These are phyloP conservation scores for Euplagia quadripunctaria DNA, from an alignment of 2,888 invertebrate genomes.

Conservation along the genomic window DNA sequence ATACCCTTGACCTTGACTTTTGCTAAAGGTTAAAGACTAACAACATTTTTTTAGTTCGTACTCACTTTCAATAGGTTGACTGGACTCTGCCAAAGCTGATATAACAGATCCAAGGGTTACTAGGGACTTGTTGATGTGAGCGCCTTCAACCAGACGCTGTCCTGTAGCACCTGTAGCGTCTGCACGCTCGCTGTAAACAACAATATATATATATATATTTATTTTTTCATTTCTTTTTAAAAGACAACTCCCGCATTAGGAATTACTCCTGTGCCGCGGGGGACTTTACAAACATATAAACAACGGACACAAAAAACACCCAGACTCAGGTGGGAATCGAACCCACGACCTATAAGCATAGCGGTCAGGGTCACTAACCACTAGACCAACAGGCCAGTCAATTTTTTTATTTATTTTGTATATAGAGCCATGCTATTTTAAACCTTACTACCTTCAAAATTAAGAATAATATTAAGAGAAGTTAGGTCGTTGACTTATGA, in stretches of 20 bases:
- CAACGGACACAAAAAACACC: too few species aligned
- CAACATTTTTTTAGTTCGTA: neutral
- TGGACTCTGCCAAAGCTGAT: conserved; percentile 93
- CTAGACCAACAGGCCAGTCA: too few species aligned
- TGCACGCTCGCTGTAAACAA: conserved; percentile 91
- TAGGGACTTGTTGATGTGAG: conserved; percentile 96
- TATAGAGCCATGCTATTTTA: neutral
- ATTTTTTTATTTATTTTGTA: too few species aligned
- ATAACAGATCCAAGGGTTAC: conserved; percentile 96
- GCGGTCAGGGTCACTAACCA: too few species aligned
- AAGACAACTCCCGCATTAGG: too few species aligned
- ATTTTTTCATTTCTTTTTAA: too few species aligned
- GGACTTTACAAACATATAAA: too few species aligned
- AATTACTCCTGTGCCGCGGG: too few species aligned
- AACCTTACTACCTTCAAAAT: neutral
- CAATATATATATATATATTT: too few species aligned
- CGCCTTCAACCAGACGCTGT: conserved; percentile 95
- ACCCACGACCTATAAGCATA: too few species aligned
- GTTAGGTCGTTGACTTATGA: too few species aligned
- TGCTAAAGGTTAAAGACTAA: neutral
- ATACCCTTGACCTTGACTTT: neutral
- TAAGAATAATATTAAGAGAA: neutral
- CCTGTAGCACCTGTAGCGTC: conserved; percentile 97
- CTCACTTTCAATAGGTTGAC: conserved; percentile 70
- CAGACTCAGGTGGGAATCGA: too few species aligned